These are phyloP conservation scores for Synodontis membranacea DNA, from an alignment of 2,113 vertebrate genomes.

Conservation along the genomic window DNA sequence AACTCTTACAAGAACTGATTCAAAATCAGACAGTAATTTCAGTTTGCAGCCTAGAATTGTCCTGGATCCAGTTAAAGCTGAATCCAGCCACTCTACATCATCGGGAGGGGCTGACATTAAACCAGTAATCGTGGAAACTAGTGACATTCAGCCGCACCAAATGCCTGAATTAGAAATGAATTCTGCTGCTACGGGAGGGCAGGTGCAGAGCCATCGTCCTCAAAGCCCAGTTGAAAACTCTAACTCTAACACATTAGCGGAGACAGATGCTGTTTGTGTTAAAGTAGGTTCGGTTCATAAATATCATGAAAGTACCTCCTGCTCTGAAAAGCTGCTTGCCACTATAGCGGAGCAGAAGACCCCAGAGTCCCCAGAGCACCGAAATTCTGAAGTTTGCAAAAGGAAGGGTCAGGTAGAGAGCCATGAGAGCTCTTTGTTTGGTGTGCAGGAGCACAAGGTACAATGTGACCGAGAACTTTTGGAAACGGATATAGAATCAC, in stretches of 20 bases:
- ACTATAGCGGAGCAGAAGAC: background rate
- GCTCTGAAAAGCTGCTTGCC: background rate
- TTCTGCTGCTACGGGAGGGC: constrained; percentile 12
- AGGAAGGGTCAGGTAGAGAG: background rate
- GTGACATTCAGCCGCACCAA: constrained; percentile 5
- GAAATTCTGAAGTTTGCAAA: background rate
- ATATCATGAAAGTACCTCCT: background rate
- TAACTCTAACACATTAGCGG: background rate
- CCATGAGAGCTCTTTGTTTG: background rate
- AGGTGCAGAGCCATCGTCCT: background rate
- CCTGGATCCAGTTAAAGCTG: constrained; percentile 27
- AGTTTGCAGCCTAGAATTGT: constrained; percentile 53
- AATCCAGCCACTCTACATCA: constrained; percentile 1
- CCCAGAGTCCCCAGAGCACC: background rate
- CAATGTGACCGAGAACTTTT: background rate
- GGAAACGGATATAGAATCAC: constrained; percentile 19
- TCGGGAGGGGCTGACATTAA: constrained; percentile 15
- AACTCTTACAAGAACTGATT: background rate
- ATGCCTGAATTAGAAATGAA: background rate
- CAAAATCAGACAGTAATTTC: constrained; percentile 31
- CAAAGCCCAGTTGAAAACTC: constrained; percentile 2
- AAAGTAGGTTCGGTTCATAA: background rate
- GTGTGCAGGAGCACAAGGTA: background rate
- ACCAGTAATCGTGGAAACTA: constrained; percentile 15
- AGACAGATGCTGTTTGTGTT: constrained; percentile 23